These are phyloP conservation scores for Dasysyrphus albostriatus DNA, from an alignment of 2,888 invertebrate species.

Conservation along the genomic window DNA sequence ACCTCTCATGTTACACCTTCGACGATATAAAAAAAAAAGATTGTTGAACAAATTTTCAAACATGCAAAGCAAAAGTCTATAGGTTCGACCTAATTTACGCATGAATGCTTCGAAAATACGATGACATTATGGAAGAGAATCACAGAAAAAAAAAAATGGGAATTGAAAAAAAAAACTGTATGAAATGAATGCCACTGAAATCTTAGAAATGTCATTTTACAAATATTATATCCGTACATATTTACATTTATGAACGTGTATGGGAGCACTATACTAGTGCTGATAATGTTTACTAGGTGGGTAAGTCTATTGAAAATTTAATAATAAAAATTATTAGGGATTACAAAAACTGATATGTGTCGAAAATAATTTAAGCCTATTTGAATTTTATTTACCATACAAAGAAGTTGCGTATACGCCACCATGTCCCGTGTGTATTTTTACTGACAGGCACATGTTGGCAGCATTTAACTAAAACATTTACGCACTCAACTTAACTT, in stretches of 20 bases:
- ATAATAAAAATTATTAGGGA: neutral
- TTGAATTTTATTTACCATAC: neutral
- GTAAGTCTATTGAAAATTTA: conserved; percentile 17
- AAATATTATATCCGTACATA: neutral
- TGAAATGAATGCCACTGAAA: conserved; percentile 55
- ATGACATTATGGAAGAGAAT: conserved; percentile 8
- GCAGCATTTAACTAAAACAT: conserved; percentile 17
- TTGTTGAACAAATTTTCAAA: conserved; percentile 36
- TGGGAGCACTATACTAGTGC: conserved; percentile 20
- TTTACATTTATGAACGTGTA: neutral
- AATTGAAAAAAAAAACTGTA: conserved; percentile 4
- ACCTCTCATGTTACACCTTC: conserved; percentile 36
- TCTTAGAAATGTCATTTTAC: conserved; percentile 57
- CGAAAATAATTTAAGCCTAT: neutral
- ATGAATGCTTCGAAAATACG: conserved; percentile 46
- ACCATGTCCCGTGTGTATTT: conserved; percentile 25
- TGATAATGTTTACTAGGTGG: conserved; percentile 13
- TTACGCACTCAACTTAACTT: conserved; percentile 4
- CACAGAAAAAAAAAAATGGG: neutral
- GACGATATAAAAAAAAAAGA: neutral
- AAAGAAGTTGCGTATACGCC: conserved; percentile 59
- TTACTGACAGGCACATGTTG: conserved; percentile 22
- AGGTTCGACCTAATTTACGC: conserved; percentile 61
- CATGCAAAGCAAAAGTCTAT: conserved; percentile 42
- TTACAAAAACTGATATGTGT: neutral